These are phyloP conservation scores for Planiliza haematocheilus DNA, from an alignment of 2,113 vertebrate species.

Conservation along the genomic window DNA sequence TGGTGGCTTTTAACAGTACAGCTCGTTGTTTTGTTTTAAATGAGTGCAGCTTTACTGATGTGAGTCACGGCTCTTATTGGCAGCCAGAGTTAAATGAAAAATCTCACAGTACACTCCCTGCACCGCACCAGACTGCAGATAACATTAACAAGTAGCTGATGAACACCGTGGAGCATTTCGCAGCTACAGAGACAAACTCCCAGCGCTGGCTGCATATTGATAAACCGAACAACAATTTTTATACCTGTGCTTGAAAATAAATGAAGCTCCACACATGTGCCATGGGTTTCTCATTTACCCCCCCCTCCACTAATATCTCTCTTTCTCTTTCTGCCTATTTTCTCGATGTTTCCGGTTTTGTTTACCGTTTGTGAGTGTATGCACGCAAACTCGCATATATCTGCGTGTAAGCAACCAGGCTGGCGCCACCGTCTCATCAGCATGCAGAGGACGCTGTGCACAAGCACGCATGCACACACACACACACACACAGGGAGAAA, in stretches of 20 bases:
- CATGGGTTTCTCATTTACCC: constrained; percentile 20
- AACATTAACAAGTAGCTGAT: too few relatives aligned
- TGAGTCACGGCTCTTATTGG: neutral
- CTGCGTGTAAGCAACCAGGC: constrained; percentile 20
- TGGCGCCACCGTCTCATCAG: constrained; percentile 55
- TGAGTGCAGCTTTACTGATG: neutral
- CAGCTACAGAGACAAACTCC: neutral
- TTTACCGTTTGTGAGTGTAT: constrained; percentile 17
- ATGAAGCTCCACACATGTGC: too few relatives aligned
- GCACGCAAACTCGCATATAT: neutral
- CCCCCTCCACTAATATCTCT: neutral
- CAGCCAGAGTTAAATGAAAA: neutral
- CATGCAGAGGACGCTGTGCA: constrained; percentile 13
- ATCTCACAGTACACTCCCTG: neutral
- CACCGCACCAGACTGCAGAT: neutral
- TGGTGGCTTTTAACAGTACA: neutral
- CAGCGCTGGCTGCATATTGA: too few relatives aligned
- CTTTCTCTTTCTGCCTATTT: constrained; percentile 14
- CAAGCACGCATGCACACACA: neutral
- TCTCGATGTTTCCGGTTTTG: constrained; percentile 17
- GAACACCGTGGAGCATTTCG: neutral
- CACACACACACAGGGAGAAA: neutral
- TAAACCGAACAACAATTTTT: too few relatives aligned
- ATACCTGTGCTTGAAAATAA: neutral
- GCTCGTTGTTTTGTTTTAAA: neutral